Percentiles rank a stretch among this genome's conserved stretches.
Conservation (phyloP, 2,113 vertebrate genomes). For the Globicephala melas region DNA sequence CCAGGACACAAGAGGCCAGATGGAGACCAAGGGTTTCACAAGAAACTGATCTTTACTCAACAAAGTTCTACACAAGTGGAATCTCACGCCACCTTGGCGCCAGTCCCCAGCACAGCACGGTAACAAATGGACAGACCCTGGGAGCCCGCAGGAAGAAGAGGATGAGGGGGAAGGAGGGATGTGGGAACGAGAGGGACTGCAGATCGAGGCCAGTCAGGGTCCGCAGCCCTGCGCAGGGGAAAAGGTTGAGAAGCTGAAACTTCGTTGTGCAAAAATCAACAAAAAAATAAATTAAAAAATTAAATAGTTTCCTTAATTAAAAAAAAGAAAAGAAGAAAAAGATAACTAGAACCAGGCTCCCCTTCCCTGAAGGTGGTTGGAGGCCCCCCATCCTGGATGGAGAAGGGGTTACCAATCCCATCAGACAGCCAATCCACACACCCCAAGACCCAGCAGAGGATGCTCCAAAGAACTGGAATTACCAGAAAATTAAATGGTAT, state of each 20-base stretch:
- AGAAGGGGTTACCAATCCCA: background rate
- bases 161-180: background rate
- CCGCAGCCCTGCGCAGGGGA: constrained; percentile 53
- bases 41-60: constrained; percentile 83
- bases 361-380: constrained; percentile 41
- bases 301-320: constrained; percentile 62
- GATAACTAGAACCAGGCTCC: constrained; percentile 41
- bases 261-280: constrained; percentile 76
- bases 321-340: constrained; percentile 7
- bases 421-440: constrained; percentile 7
- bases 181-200: background rate
- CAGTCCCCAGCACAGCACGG: constrained; percentile 82
- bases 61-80: constrained; percentile 85
- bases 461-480: constrained; percentile 59
- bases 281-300: constrained; percentile 75
- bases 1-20: constrained; percentile 43
- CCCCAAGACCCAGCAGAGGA: constrained; percentile 46
- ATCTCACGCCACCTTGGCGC: constrained; percentile 81
- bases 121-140: constrained; percentile 81
- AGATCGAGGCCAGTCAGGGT: constrained; percentile 52
- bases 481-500: constrained; percentile 63
- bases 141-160: constrained; percentile 72
- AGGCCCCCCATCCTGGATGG: background rate
- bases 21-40: constrained; percentile 74
- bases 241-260: constrained; percentile 70